Percentiles rank a stretch among this genome's conserved stretches.
Conservation (phyloP, 2,888 invertebrate species). For the Melanophora roralis region DNA sequence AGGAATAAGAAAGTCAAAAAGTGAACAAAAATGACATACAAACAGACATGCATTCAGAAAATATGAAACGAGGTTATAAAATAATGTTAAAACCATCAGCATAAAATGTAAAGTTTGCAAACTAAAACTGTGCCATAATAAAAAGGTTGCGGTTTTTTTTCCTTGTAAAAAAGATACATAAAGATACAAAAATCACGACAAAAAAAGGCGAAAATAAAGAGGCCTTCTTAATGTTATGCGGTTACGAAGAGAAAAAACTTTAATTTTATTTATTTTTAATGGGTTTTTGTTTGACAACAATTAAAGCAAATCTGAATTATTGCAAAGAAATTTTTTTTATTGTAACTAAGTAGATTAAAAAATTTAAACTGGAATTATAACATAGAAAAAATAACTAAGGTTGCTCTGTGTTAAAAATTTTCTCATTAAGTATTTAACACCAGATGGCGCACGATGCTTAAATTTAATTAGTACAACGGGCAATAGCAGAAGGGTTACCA, state of each 20-base stretch:
- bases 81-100: slow-evolving; percentile 26
- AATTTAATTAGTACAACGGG: too few relatives aligned
- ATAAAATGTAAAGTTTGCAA: slow-evolving; percentile 6
- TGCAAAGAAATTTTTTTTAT: not conserved
- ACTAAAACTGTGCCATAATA: slow-evolving; percentile 4
- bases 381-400: too few relatives aligned
- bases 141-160: not conserved
- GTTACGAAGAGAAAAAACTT: not conserved
- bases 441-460: too few relatives aligned
- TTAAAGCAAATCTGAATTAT: not conserved
- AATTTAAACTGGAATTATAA: not conserved
- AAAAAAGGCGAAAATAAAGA: not conserved
- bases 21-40: slow-evolving; percentile 33
- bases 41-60: not conserved
- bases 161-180: not conserved
- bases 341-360: not conserved
- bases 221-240: not conserved
- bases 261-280: not conserved
- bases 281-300: not conserved
- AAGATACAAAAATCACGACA: not conserved
- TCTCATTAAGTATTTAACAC: too few relatives aligned
- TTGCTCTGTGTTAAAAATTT: too few relatives aligned
- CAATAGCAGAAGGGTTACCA: too few relatives aligned
- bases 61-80: slow-evolving; percentile 30
- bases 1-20: slow-evolving; percentile 58